These are phyloP conservation scores for Acanthosepion lycidas DNA, from an alignment of 2,888 invertebrate species.

Conservation along the genomic window DNA sequence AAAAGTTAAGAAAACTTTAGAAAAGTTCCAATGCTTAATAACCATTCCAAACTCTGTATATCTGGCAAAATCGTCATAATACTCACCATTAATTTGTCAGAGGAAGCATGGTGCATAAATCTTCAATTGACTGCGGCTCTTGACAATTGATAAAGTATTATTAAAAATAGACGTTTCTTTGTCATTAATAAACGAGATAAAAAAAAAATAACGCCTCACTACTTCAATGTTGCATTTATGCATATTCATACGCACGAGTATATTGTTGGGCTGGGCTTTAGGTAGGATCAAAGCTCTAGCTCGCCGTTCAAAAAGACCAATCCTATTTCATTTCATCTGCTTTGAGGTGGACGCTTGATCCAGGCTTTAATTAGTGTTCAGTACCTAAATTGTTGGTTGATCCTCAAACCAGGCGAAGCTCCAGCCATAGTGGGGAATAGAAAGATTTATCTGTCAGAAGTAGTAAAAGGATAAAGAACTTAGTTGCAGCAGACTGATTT, in stretches of 20 bases:
- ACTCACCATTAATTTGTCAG: too few relatives aligned
- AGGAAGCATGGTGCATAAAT: too few relatives aligned
- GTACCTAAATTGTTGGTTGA: slow-evolving; percentile 21
- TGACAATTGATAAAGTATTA: background rate
- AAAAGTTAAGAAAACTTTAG: too few relatives aligned
- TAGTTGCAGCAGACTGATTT: background rate
- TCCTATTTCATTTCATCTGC: background rate
- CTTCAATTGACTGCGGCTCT: too few relatives aligned
- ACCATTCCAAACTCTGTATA: too few relatives aligned
- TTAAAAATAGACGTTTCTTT: background rate
- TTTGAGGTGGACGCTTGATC: slow-evolving; percentile 6
- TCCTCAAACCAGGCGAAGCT: slow-evolving; percentile 14
- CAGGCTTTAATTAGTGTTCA: background rate
- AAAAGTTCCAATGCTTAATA: too few relatives aligned
- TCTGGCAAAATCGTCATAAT: too few relatives aligned
- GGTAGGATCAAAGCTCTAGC: background rate
- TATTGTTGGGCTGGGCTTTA: background rate
- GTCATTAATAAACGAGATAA: background rate
- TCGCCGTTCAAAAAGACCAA: background rate
- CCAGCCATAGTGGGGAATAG: background rate
- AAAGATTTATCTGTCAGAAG: background rate
- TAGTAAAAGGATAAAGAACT: background rate
- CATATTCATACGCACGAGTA: background rate
- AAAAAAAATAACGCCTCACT: background rate
- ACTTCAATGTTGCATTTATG: background rate